Evolutionary conservation across 2,888 invertebrate species (phyloP).

Genomic region (Lasioglossum marginatum): DNA sequence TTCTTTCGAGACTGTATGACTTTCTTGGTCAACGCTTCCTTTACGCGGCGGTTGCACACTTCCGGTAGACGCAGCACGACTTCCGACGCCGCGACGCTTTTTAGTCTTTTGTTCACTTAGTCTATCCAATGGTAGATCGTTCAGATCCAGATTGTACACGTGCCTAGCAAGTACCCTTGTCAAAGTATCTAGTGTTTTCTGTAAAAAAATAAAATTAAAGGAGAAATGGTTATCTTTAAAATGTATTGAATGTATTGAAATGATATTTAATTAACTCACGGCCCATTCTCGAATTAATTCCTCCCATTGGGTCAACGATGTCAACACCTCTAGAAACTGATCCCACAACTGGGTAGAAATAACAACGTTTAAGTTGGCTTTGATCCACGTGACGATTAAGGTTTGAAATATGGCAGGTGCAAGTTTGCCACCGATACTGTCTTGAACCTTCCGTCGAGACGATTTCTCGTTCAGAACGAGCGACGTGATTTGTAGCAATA

Average conservation of each 20-base stretch:
- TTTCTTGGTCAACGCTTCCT: constrained; percentile 81
- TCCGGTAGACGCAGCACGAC: constrained; percentile 82
- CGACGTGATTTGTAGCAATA: constrained; percentile 96
- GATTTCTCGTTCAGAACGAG: constrained; percentile 93
- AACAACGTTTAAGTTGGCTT: constrained; percentile 97
- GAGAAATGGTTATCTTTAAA: not conserved
- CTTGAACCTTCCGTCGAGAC: constrained; percentile 91
- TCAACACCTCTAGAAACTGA: constrained; percentile 94
- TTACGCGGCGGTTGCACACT: constrained; percentile 82
- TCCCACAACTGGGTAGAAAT: constrained; percentile 97
- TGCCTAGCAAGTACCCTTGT: constrained; percentile 97
- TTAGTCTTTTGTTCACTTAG: constrained; percentile 92
- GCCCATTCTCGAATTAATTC: constrained; percentile 98
- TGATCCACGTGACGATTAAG: constrained; percentile 98
- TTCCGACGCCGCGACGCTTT: constrained; percentile 86
- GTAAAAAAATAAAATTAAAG: constrained; percentile 55
- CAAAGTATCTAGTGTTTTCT: constrained; percentile 98
- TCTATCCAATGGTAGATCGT: constrained; percentile 92
- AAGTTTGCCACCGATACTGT: constrained; percentile 89
- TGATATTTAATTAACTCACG: constrained; percentile 85
- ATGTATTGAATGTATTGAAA: not conserved
- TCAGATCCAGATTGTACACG: constrained; percentile 96
- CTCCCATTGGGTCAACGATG: constrained; percentile 96
- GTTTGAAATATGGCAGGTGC: constrained; percentile 96
- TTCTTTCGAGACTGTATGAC: constrained; percentile 77